Evolutionary conservation across 2,888 invertebrate genomes (phyloP).

Genomic region (Perizoma flavofasciatum): DNA sequence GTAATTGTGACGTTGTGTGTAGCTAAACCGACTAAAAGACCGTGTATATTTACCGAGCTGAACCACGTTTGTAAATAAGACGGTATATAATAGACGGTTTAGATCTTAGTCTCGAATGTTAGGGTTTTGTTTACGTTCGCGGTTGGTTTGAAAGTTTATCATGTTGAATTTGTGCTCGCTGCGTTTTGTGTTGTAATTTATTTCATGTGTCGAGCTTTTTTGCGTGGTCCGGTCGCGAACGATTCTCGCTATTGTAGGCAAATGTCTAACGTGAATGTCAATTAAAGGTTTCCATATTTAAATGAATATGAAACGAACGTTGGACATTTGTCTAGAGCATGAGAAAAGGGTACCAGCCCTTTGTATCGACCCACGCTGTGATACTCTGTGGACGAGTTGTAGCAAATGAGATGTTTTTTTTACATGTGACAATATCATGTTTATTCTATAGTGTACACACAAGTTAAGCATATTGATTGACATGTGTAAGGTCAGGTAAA

Average conservation of each 20-base stretch:
- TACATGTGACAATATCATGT: too few species aligned
- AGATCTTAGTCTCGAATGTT: conserved; percentile 60
- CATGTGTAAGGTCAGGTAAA: too few species aligned
- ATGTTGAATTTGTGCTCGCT: conserved; percentile 42
- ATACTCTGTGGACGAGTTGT: conserved; percentile 9
- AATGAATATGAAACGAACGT: too few species aligned
- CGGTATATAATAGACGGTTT: conserved; percentile 23
- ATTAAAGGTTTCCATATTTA: too few species aligned
- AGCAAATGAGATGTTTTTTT: neutral
- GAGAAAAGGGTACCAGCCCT: neutral
- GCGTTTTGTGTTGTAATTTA: conserved; percentile 54
- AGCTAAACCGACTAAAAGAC: too few species aligned
- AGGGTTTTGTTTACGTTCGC: conserved; percentile 31
- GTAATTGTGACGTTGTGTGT: too few species aligned
- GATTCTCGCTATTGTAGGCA: neutral
- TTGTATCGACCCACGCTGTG: conserved; percentile 13
- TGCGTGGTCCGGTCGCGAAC: conserved; percentile 26
- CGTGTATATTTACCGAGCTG: neutral
- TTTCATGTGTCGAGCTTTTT: conserved; percentile 46
- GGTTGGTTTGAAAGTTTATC: conserved; percentile 49
- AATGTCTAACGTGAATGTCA: too few species aligned
- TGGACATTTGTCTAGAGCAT: too few species aligned
- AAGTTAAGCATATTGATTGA: too few species aligned
- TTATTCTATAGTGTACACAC: too few species aligned
- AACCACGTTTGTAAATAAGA: conserved; percentile 8